Base-by-base conservation (phyloP, 2,797 vertebrate species). In the Microctenopoma steveboyesi region DNA sequence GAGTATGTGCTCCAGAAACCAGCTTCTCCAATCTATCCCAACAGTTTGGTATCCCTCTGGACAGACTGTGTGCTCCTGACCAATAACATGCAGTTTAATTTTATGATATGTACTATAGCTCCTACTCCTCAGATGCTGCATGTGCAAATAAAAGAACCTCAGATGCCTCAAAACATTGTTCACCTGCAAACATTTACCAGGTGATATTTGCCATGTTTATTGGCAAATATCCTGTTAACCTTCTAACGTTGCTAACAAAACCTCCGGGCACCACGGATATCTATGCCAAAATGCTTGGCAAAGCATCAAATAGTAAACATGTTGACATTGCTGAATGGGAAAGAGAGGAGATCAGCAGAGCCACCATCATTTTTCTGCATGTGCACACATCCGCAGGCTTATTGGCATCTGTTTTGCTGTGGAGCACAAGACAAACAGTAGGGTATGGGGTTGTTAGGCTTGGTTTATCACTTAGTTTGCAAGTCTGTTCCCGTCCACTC, bases 1-100 rank as follows among this genome's bases (percentile, higher is more conserved):
- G 92, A 97, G 96, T 94, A 92, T 73, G 52, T 33, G 66, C 48
- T 72, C 66, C 45, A 66, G 45, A 57, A 46, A 27, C 50, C 22
- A 22, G 22, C 22, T 22, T 22, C 22, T 22, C 22, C 22, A 22
- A 22, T 22, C 22, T 22, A 22, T 22, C 22, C 22, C 22, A 22
- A 22, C 22, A 22, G 22, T 22, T 22, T 22, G 22, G 22, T 1
- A 22, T 22, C 22, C 22, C 22, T 22, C 22, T 22, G 22, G 22
- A 22, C 22, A 22, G 22, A 22, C 22, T 22, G 22, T 22, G 22
- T 22, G 22, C 22, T 22, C 22, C 22, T 22, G 22, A 22, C 22
- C 22, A 22, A 22, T 2, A 22, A 22, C 22, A 22, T 22, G 22
- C 22, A 22, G 22, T 22, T 22, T 22, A 40, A 57, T 5, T 28